Conservation (phyloP, 35 echinoderm and acorn worm genomes). For the Anneissia japonica region DNA sequence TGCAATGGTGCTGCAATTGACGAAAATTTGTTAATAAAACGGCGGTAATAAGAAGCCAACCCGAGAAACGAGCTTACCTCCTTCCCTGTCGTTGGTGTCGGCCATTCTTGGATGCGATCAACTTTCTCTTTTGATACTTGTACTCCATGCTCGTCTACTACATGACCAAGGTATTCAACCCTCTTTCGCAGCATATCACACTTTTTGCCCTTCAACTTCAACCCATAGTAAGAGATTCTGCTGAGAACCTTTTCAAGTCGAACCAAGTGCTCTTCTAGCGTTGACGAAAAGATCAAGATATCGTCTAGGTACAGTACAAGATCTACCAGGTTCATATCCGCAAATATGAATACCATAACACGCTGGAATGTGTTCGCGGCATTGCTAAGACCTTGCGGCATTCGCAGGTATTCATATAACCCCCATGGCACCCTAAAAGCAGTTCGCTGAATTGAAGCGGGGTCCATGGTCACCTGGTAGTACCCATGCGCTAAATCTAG, state of each 20-base stretch:
- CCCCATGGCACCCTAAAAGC: slow-evolving; percentile 5
- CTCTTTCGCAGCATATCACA: background rate
- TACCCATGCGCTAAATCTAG: too few relatives aligned
- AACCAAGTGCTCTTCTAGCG: slow-evolving; percentile 7
- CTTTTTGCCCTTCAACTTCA: slow-evolving; percentile 44
- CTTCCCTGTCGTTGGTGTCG: background rate
- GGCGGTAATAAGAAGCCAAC: background rate
- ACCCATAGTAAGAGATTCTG: background rate
- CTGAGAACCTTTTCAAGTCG: slow-evolving; percentile 4
- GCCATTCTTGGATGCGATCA: background rate
- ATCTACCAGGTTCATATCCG: slow-evolving; percentile 41
- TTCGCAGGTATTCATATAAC: background rate
- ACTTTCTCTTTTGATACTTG: slow-evolving; percentile 6
- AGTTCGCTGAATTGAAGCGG: too few relatives aligned
- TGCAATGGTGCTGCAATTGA: slow-evolving; percentile 22
- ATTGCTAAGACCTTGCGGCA: slow-evolving; percentile 7
- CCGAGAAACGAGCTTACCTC: slow-evolving; percentile 1
- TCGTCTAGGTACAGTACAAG: background rate
- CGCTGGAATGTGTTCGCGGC: slow-evolving; percentile 62
- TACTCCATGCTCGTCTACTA: background rate
- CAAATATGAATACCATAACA: slow-evolving; percentile 47
- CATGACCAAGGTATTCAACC: slow-evolving; percentile 18
- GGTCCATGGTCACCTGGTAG: too few relatives aligned
- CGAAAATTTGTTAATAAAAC: background rate
- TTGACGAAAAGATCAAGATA: slow-evolving; percentile 17